phyloP scores from a whole-genome alignment of 2,888 invertebrate species.

The Gari tellinella region DNA sequence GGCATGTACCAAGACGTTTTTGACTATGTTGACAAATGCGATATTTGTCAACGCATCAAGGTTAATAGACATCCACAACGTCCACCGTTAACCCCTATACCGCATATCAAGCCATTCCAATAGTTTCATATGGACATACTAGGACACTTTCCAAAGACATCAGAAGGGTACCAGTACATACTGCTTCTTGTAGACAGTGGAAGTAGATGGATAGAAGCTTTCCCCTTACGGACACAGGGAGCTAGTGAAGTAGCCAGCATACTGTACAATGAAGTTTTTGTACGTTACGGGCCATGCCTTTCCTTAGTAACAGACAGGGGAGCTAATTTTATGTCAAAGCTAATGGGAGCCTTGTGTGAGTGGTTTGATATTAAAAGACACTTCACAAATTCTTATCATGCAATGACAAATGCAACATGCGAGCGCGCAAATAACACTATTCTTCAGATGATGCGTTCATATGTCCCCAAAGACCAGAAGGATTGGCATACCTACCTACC shows the following conservation, averaged over 20 bases:
- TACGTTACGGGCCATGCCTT: conserved; percentile 55
- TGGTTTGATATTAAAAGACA: conserved; percentile 47
- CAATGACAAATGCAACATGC: conserved; percentile 54
- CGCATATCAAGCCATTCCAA: conserved; percentile 1
- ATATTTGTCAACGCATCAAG: conserved; percentile 40
- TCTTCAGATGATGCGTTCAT: conserved; percentile 46
- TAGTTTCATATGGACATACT: conserved; percentile 23
- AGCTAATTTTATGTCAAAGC: conserved; percentile 49
- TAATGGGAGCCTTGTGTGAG: conserved; percentile 55
- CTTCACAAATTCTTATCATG: conserved; percentile 54
- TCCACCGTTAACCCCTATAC: conserved; percentile 25
- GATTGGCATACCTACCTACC: conserved; percentile 54
- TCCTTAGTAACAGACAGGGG: conserved; percentile 57
- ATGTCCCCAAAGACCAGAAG: conserved; percentile 28
- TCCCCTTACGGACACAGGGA: conserved; percentile 53
- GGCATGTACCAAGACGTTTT: conserved; percentile 31
- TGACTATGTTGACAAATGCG: conserved; percentile 42
- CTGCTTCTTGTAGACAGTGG: conserved; percentile 50
- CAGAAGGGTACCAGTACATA: conserved; percentile 16
- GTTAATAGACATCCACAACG: conserved; percentile 8
- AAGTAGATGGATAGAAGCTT: conserved; percentile 55
- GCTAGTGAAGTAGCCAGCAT: conserved; percentile 51
- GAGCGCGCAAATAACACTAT: conserved; percentile 56
- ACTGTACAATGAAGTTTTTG: conserved; percentile 55
- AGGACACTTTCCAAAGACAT: conserved; percentile 12